Evolutionary conservation across 2,113 vertebrate genomes (phyloP).

Genomic region (Ploceus nigricollis): DNA sequence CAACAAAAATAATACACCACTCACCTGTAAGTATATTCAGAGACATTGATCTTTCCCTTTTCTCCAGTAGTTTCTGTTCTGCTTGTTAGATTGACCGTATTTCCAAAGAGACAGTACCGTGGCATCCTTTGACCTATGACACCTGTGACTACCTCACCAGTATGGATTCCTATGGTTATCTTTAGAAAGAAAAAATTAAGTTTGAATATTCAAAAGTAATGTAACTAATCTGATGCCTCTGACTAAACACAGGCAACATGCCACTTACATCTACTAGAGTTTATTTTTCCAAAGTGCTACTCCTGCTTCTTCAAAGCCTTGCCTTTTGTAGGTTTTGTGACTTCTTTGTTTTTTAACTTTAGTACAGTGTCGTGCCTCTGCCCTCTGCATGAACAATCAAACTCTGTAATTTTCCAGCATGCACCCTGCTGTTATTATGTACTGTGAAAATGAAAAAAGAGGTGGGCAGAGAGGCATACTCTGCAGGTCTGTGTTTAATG

Average conservation of each 20-base stretch:
- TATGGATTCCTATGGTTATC: conserved; percentile 98
- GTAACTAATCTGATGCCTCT: not conserved
- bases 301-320: not conserved
- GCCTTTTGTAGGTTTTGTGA: not conserved
- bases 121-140: conserved; percentile 99
- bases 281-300: not conserved
- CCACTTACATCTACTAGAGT: not conserved
- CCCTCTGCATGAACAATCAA: not conserved
- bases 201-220: not conserved
- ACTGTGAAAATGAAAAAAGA: not conserved
- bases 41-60: conserved; percentile 94
- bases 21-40: conserved; percentile 94
- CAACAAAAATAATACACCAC: not conserved
- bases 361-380: not conserved
- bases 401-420: not conserved
- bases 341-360: not conserved
- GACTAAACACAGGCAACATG: not conserved
- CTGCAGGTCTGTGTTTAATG: not conserved
- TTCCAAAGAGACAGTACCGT: conserved; percentile 96
- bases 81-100: conserved; percentile 97
- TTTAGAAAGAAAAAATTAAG: conserved; percentile 53
- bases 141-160: conserved; percentile 96
- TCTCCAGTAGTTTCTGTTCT: conserved; percentile 97
- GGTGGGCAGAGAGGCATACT: not conserved
- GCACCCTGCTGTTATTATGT: not conserved